These are phyloP conservation scores for Poeciliopsis retropinna DNA, from an alignment of 2,113 vertebrate genomes.

Conservation along the genomic window DNA sequence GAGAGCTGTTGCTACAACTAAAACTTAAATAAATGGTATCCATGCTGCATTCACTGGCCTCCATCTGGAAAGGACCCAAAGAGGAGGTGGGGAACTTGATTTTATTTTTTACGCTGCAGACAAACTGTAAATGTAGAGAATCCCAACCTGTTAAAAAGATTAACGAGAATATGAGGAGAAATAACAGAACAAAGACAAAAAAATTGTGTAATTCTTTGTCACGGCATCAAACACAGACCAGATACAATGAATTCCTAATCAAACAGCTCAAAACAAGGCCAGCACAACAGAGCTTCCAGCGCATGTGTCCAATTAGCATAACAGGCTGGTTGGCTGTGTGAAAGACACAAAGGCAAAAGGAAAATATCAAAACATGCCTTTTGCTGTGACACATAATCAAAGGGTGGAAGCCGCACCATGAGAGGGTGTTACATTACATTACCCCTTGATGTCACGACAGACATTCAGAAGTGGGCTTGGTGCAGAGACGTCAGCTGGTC, in stretches of 20 bases:
- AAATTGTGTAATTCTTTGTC: conserved; percentile 6
- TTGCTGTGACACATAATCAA: conserved; percentile 60
- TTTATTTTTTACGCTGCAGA: background rate
- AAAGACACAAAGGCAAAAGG: conserved; percentile 53
- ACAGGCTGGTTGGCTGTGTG: conserved; percentile 51
- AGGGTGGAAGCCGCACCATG: conserved; percentile 13
- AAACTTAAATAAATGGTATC: background rate
- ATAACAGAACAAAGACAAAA: background rate
- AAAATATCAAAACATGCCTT: conserved; percentile 54
- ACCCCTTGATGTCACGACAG: conserved; percentile 21
- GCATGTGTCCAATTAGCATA: conserved; percentile 62
- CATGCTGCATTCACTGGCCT: background rate
- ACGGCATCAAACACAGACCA: conserved; percentile 33
- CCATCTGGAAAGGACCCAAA: background rate
- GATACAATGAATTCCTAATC: conserved; percentile 42
- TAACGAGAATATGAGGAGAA: background rate
- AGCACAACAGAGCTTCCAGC: conserved; percentile 35
- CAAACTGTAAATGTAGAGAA: background rate
- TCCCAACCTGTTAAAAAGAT: background rate
- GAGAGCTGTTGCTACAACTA: background rate
- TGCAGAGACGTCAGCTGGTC: conserved; percentile 21
- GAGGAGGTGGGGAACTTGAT: background rate
- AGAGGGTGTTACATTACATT: conserved; percentile 33
- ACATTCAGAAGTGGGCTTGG: conserved; percentile 10
- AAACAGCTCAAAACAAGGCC: conserved; percentile 42